Conservation (phyloP, 1,140 invertebrate genomes). For the Drosophila obscura region DNA sequence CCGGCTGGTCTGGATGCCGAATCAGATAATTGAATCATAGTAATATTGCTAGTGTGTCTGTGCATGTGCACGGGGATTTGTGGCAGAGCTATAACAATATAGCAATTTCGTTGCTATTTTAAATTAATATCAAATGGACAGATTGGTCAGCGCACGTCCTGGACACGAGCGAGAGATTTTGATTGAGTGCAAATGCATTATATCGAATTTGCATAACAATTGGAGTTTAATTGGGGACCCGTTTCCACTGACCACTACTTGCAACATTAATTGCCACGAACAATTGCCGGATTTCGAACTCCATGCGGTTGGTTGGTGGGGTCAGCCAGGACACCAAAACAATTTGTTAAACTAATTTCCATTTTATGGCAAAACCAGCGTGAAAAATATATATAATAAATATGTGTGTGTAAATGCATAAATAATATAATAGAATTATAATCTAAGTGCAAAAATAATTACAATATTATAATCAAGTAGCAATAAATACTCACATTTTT, state of each 20-base stretch:
- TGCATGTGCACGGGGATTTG: too few species aligned
- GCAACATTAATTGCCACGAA: slow-evolving; percentile 13
- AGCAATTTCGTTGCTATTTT: background rate
- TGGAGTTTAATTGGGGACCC: slow-evolving; percentile 4
- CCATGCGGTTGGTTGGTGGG: background rate
- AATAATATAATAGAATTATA: background rate
- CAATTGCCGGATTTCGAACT: slow-evolving; percentile 11
- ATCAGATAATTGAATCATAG: too few species aligned
- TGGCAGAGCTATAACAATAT: background rate
- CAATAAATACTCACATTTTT: background rate
- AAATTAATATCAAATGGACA: too few species aligned
- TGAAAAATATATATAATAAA: too few species aligned
- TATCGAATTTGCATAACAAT: slow-evolving; percentile 34
- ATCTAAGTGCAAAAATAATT: background rate
- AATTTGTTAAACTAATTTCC: slow-evolving; percentile 11
- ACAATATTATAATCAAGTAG: background rate
- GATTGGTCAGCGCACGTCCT: too few species aligned
- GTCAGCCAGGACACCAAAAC: background rate
- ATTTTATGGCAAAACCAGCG: background rate
- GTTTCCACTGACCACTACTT: background rate
- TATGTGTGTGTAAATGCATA: background rate
- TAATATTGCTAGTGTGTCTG: too few species aligned
- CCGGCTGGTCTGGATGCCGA: too few species aligned
- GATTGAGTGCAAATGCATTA: slow-evolving; percentile 21
- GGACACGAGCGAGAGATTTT: slow-evolving; percentile 2